A percentile compares a stretch with the other conserved stretches of the same genome.
phyloP scores from a whole-genome alignment of 1,140 invertebrate genomes.

The Druon quercuslanigerum region DNA sequence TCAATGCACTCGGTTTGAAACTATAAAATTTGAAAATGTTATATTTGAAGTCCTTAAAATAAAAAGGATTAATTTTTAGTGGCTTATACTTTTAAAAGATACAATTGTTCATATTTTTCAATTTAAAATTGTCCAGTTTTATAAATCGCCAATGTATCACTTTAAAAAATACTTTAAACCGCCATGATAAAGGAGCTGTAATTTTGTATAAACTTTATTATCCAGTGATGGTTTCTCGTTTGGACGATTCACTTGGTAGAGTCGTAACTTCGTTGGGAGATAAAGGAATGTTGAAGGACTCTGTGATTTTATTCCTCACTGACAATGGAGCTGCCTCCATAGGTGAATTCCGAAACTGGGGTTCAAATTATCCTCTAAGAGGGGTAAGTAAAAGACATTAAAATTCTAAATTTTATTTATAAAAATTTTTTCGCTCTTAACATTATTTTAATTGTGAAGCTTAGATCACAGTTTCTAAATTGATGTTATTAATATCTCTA shows the following conservation, averaged over 20 bases:
- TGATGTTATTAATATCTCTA: not conserved
- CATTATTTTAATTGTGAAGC: not conserved
- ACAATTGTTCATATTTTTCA: no score
- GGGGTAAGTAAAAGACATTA: slow-evolving; percentile 72
- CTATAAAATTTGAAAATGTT: no score
- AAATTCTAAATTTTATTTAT: slow-evolving; percentile 9
- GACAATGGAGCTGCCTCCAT: slow-evolving; percentile 79
- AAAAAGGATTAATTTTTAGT: no score
- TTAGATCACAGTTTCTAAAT: not conserved
- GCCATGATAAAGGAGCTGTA: no score
- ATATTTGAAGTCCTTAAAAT: no score
- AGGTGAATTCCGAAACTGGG: slow-evolving; percentile 77
- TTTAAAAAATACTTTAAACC: no score
- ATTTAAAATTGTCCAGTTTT: no score
- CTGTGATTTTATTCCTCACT: slow-evolving; percentile 79
- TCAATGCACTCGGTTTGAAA: no score
- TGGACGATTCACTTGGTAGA: slow-evolving; percentile 83
- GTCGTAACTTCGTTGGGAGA: slow-evolving; percentile 79
- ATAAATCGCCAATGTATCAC: no score
- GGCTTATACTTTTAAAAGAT: no score
- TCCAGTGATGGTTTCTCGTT: slow-evolving; percentile 82
- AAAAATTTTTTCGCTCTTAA: not conserved
- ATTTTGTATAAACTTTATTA: slow-evolving; percentile 30
- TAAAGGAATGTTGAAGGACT: slow-evolving; percentile 79
- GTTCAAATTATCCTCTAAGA: slow-evolving; percentile 82